Conservation (phyloP, 2,113 vertebrate species). For the Ardeotis arabs region DNA sequence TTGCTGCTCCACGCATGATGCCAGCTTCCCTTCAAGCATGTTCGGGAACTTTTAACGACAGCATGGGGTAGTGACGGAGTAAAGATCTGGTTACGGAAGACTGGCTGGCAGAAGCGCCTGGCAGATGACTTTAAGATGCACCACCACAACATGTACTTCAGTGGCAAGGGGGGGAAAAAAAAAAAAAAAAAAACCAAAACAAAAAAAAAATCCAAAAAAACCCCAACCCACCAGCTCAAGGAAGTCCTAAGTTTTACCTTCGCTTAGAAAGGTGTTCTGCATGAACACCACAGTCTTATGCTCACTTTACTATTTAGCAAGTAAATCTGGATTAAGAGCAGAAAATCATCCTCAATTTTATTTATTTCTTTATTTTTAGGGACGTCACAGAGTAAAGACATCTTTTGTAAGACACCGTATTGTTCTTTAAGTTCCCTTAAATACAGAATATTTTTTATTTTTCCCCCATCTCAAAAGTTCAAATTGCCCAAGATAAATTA, state of each 20-base stretch:
- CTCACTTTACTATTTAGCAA: not conserved
- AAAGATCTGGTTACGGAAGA: not conserved
- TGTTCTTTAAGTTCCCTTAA: not conserved
- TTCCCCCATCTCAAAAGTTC: not conserved
- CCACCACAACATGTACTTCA: not conserved
- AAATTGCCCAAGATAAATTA: not conserved
- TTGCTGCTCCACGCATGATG: not conserved
- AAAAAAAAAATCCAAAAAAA: too few relatives aligned
- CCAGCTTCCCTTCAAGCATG: not conserved
- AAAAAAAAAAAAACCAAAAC: too few relatives aligned
- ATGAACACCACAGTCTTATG: not conserved
- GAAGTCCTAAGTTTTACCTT: not conserved
- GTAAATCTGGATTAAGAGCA: not conserved
- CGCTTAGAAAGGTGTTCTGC: not conserved
- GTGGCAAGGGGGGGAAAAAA: not conserved
- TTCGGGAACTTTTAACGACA: not conserved
- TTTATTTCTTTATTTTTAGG: not conserved
- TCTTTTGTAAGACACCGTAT: fast-evolving
- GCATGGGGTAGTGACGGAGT: not conserved
- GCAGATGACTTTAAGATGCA: not conserved
- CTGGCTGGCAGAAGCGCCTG: not conserved
- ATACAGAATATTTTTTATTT: not conserved
- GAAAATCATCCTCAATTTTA: not conserved
- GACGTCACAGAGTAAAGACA: not conserved
- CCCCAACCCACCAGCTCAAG: not conserved